phyloP scores from a whole-genome alignment of 2,113 vertebrate species.

The Clinocottus analis region DNA sequence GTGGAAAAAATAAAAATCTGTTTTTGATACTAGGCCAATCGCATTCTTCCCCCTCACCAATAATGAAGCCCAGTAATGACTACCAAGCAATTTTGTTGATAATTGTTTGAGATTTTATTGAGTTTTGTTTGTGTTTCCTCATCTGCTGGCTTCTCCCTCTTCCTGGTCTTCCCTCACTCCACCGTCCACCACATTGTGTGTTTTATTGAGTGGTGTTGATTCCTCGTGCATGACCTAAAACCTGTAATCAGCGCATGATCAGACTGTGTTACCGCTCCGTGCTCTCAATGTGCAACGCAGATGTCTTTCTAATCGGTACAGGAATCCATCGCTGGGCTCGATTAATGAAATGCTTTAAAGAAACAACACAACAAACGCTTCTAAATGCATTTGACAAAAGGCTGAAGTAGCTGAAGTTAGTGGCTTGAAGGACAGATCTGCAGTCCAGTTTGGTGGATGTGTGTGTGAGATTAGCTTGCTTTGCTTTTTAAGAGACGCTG shows the following conservation, averaged over 20 bases:
- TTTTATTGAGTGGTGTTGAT: slow-evolving; percentile 34
- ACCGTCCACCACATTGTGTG: slow-evolving; percentile 34
- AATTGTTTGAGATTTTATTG: slow-evolving; percentile 80
- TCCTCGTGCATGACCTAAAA: slow-evolving; percentile 54
- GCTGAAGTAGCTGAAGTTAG: background rate
- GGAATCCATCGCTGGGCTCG: slow-evolving; percentile 19
- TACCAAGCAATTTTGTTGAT: slow-evolving; percentile 82
- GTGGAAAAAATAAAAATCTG: slow-evolving; percentile 74
- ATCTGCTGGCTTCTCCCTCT: slow-evolving; percentile 31
- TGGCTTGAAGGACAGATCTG: background rate
- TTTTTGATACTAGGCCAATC: slow-evolving; percentile 85
- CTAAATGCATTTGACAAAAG: background rate
- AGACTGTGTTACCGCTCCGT: background rate
- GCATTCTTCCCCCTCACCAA: slow-evolving; percentile 73
- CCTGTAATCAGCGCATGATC: slow-evolving; percentile 49
- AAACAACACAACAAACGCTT: background rate
- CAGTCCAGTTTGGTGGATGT: background rate
- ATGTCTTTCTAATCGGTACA: slow-evolving; percentile 44
- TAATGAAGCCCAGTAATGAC: slow-evolving; percentile 55
- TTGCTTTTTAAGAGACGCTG: background rate
- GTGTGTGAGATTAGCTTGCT: background rate
- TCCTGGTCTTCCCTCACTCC: slow-evolving; percentile 3
- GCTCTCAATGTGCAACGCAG: background rate
- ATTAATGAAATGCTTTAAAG: background rate
- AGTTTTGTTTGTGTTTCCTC: slow-evolving; percentile 21